Conservation (phyloP, 1,140 invertebrate genomes). For the Patella vulgata region DNA sequence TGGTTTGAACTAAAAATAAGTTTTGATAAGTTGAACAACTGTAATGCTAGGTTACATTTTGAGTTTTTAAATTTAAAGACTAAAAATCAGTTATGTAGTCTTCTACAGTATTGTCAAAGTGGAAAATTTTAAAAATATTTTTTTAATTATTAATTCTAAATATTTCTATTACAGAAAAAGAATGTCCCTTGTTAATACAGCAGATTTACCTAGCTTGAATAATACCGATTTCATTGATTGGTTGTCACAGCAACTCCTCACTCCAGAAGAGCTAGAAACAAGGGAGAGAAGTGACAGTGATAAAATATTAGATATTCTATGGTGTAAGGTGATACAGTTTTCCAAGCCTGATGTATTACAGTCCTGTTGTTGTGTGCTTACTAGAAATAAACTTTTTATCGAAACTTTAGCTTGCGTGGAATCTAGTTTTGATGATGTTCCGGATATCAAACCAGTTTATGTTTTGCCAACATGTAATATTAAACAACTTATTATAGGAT, state of each 20-base stretch:
- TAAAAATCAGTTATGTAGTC: too few species aligned
- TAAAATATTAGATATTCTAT: conserved; percentile 50
- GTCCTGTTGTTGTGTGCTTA: conserved; percentile 56
- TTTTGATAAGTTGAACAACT: too few species aligned
- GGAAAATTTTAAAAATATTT: too few species aligned
- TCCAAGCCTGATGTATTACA: conserved; percentile 34
- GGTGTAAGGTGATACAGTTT: conserved; percentile 57
- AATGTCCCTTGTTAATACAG: conserved; percentile 10
- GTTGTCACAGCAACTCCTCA: conserved; percentile 44
- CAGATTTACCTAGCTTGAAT: conserved; percentile 39
- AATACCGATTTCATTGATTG: conserved; percentile 38
- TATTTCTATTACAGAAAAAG: neutral
- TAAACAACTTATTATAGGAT: conserved; percentile 55
- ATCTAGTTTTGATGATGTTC: conserved; percentile 40
- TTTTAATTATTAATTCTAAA: too few species aligned
- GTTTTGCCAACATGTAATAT: conserved; percentile 57
- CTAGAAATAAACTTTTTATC: conserved; percentile 55
- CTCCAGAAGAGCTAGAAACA: neutral
- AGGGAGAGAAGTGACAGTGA: conserved; percentile 10
- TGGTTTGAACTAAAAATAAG: too few species aligned
- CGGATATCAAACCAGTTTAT: conserved; percentile 50
- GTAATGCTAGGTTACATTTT: too few species aligned
- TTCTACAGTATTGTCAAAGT: too few species aligned
- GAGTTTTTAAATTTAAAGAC: too few species aligned
- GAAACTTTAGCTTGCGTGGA: conserved; percentile 44